Conservation (phyloP, 2,797 vertebrate genomes). For the Pitangus sulphuratus region DNA sequence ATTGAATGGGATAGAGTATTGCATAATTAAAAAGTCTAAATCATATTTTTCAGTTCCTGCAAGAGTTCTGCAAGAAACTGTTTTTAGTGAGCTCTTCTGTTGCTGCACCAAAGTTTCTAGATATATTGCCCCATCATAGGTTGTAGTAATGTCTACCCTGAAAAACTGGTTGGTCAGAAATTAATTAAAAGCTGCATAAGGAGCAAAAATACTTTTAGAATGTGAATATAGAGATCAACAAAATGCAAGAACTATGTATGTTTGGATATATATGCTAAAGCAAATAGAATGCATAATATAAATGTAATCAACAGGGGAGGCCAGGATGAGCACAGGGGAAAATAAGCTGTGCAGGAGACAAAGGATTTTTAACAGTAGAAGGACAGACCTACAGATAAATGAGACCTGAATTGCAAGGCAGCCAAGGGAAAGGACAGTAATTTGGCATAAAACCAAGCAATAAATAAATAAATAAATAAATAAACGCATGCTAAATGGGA, state of each 20-base stretch:
- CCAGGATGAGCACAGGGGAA: accelerated
- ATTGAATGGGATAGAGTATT: not conserved
- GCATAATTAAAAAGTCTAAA: not conserved
- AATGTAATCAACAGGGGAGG: not conserved
- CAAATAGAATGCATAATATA: not conserved
- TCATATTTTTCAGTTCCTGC: not conserved
- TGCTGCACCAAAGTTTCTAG: not conserved
- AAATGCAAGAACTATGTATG: not conserved
- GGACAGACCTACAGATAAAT: not conserved
- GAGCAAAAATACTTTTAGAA: not conserved
- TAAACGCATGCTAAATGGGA: not conserved
- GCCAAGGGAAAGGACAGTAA: not conserved
- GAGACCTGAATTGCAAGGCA: not conserved
- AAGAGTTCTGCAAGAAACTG: not conserved
- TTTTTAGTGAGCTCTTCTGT: not conserved
- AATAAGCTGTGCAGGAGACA: not conserved
- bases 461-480: not conserved
- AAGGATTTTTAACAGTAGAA: not conserved
- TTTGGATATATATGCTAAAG: not conserved
- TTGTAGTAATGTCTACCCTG: not conserved
- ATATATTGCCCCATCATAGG: not conserved
- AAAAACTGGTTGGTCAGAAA: not conserved
- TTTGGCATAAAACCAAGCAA: not conserved
- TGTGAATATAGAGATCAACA: not conserved
- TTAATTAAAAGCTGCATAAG: not conserved